Evolutionary conservation across 2,113 vertebrate species (phyloP), one percentile per base, ranked within the genome.

Genomic region (Ceratotherium simum): DNA sequence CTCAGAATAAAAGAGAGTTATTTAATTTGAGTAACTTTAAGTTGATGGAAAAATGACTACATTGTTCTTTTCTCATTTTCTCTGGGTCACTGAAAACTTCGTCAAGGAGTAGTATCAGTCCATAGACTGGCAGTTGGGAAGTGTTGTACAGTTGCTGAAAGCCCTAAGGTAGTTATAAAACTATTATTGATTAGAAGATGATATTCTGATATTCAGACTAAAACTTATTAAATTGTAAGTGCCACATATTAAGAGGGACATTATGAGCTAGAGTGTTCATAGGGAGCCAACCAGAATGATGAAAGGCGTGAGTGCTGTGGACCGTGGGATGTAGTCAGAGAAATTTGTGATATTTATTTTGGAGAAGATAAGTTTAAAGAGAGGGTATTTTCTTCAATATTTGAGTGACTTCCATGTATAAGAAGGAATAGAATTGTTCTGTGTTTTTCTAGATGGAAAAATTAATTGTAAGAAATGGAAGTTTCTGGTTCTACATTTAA

Each of bases 311-410:
- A 73, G 17, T 62, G 48, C 11, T 56, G 0, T 73, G 54, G 31
- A 70, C 39, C 85, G 23, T 90, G 39, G 69, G 20, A 79, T 87
- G 58, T 33, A 39, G 62, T 33, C 29, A 36, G 88, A 82, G n/a
- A 85, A 94, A 78, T 42, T 29, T 42, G 5, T 62, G n/a, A 54
- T 75, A 60, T 6, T 97, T 90, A 91, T 70, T 93, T 96, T 96
- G 51, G n/a, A 81, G 29, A 76, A 80, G 33, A 90, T 80, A 93
- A 56, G 39, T 87, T 75, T 91, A 75, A 90, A 76, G 36, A 95
- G 51, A 90, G 33, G 48, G 31, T 39, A 0, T 85, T 89, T 96
- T 80, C 54, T 89, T 96, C 27, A 46, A 36, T 87, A 90, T 54
- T 90, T 84, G 33, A 88, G 23, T 67, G 56, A 92, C 60, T 80